phyloP scores from a whole-genome alignment of 2,888 invertebrate species.

The Sminthurides aquaticus region DNA sequence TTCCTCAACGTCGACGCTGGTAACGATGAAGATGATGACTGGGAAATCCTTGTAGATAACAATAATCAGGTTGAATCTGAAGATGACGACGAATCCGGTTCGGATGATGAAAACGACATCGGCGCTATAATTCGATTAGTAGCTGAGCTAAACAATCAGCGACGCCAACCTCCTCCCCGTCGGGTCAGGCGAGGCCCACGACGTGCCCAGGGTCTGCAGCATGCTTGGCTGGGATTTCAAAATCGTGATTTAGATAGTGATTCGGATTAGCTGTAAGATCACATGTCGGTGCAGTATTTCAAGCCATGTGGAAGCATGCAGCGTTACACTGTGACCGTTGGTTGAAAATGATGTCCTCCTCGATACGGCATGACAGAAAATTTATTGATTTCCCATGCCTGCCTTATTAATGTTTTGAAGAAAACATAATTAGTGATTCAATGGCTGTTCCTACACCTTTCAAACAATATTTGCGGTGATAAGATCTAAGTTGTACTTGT shows the following conservation, averaged over 20 bases:
- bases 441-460: too few relatives aligned
- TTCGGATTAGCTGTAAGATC: neutral
- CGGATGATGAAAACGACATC: neutral
- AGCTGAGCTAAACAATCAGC: neutral
- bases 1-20: conserved; percentile 48
- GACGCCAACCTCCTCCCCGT: neutral
- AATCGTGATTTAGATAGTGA: neutral
- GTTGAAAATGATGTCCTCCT: too few relatives aligned
- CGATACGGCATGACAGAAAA: too few relatives aligned
- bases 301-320: too few relatives aligned
- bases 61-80: neutral
- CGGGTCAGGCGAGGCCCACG: neutral
- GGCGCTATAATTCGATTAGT: neutral
- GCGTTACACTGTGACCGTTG: too few relatives aligned
- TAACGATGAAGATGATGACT: conserved; percentile 44
- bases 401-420: too few relatives aligned
- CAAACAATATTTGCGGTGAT: too few relatives aligned
- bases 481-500: too few relatives aligned
- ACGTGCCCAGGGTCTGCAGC: neutral
- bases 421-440: too few relatives aligned
- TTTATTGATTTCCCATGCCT: too few relatives aligned
- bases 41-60: conserved; percentile 20
- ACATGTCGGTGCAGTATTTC: too few relatives aligned
- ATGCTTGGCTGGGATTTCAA: neutral
- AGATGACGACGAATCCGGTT: neutral